These are phyloP conservation scores for Epistrophella euchroma DNA, from an alignment of 2,888 invertebrate species.

Conservation along the genomic window DNA sequence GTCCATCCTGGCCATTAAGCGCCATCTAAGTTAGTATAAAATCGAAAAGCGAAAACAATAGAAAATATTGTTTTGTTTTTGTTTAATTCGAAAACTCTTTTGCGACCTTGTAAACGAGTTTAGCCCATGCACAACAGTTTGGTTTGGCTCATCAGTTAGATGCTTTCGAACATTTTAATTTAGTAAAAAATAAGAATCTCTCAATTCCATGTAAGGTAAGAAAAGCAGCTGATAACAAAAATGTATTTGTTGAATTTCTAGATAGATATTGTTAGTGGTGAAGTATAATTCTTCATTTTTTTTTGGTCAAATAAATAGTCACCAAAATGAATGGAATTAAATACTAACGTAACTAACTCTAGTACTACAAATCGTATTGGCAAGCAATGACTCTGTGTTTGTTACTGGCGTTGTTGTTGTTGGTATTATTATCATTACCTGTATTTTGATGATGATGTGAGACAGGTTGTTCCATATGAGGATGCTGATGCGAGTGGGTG, in stretches of 20 bases:
- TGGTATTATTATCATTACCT: slow-evolving; percentile 65
- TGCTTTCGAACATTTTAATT: too few species aligned
- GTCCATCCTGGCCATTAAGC: too few species aligned
- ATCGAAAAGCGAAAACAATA: too few species aligned
- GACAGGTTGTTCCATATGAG: slow-evolving; percentile 66
- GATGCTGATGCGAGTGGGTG: slow-evolving; percentile 64
- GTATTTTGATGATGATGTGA: slow-evolving; percentile 69
- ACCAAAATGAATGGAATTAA: slow-evolving; percentile 7
- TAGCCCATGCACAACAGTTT: too few species aligned
- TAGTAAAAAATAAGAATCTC: too few species aligned
- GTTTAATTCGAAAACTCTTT: too few species aligned
- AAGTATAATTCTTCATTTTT: background rate
- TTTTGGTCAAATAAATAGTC: background rate
- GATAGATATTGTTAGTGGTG: background rate
- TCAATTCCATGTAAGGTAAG: too few species aligned
- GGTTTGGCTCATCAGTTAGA: too few species aligned
- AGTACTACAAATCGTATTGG: slow-evolving; percentile 60
- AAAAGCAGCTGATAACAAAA: background rate
- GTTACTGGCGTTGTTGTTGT: slow-evolving; percentile 61
- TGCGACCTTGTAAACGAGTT: too few species aligned
- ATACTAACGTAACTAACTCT: background rate
- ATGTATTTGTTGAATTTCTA: background rate
- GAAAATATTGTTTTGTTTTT: too few species aligned
- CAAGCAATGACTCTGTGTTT: slow-evolving; percentile 55
- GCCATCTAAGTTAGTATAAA: too few species aligned